Conservation (phyloP, 2,888 invertebrate genomes). For the Caenorhabditis angaria region DNA sequence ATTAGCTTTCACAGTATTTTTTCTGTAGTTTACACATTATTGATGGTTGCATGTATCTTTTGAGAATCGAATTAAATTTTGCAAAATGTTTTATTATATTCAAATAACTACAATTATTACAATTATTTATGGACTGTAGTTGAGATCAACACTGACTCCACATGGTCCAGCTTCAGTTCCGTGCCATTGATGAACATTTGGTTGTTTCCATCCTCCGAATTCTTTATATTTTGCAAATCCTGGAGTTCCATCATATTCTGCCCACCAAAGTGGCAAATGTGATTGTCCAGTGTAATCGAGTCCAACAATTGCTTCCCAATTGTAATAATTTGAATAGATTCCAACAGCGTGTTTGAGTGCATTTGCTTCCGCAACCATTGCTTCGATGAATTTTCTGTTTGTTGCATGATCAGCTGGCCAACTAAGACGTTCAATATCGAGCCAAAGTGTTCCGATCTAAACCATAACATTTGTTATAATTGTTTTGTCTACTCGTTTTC, state of each 20-base stretch:
- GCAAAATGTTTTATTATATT: too few species aligned
- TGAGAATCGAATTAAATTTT: too few species aligned
- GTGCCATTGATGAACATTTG: constrained; percentile 43
- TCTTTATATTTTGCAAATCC: constrained; percentile 22
- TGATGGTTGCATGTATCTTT: too few species aligned
- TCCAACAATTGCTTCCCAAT: constrained; percentile 56
- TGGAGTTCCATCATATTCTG: constrained; percentile 45
- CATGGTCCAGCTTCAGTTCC: constrained; percentile 42
- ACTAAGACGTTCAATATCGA: constrained; percentile 44
- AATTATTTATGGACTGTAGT: constrained; percentile 20
- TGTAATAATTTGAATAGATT: constrained; percentile 54
- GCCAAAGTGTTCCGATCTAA: constrained; percentile 22
- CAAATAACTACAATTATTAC: not conserved
- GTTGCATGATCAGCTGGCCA: constrained; percentile 40
- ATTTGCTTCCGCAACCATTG: constrained; percentile 29
- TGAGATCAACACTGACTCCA: constrained; percentile 45
- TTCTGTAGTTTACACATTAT: too few species aligned
- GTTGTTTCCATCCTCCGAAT: constrained; percentile 49
- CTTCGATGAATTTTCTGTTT: constrained; percentile 48
- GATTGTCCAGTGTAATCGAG: constrained; percentile 38
- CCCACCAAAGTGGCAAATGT: constrained; percentile 52
- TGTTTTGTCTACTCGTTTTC: not conserved
- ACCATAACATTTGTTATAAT: not conserved
- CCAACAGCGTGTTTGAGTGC: constrained; percentile 28
- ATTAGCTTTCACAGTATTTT: too few species aligned